phyloP scores from a whole-genome alignment of 2,888 invertebrate genomes.

The Periphyllus acericola region DNA sequence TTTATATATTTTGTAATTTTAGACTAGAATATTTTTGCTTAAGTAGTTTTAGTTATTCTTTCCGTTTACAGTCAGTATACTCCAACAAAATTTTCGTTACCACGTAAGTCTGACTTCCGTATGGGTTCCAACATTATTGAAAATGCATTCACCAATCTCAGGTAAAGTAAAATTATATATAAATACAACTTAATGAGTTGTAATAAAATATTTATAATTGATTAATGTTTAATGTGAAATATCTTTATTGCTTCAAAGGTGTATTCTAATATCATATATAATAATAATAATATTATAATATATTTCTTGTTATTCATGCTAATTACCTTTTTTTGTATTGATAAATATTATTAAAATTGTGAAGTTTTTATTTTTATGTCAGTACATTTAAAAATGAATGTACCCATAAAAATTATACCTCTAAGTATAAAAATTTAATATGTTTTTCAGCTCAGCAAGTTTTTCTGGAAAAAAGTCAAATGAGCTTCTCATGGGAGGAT shows the following conservation, averaged over 20 bases:
- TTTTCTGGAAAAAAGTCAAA: constrained; percentile 88
- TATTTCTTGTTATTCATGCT: background rate
- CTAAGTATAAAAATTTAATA: constrained; percentile 20
- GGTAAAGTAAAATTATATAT: constrained; percentile 71
- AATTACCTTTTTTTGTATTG: background rate
- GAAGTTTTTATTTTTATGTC: background rate
- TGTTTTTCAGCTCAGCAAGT: constrained; percentile 77
- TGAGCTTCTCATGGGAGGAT: constrained; percentile 85
- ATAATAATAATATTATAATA: background rate
- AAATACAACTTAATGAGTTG: constrained; percentile 44
- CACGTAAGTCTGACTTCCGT: constrained; percentile 81
- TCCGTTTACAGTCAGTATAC: constrained; percentile 79
- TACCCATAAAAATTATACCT: background rate
- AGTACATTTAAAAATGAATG: background rate
- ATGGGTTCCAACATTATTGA: constrained; percentile 81
- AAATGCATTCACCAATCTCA: constrained; percentile 77
- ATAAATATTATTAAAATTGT: constrained; percentile 1
- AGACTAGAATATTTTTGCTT: constrained; percentile 64
- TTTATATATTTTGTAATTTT: constrained; percentile 60
- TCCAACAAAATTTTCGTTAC: constrained; percentile 81
- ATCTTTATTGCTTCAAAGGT: background rate
- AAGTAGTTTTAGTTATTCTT: constrained; percentile 65
- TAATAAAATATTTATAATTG: constrained; percentile 21
- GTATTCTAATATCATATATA: background rate
- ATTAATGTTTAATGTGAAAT: background rate